These are phyloP conservation scores for Lepidocolaptes lacrymiger DNA, from an alignment of 2,797 vertebrate species.

Conservation along the genomic window DNA sequence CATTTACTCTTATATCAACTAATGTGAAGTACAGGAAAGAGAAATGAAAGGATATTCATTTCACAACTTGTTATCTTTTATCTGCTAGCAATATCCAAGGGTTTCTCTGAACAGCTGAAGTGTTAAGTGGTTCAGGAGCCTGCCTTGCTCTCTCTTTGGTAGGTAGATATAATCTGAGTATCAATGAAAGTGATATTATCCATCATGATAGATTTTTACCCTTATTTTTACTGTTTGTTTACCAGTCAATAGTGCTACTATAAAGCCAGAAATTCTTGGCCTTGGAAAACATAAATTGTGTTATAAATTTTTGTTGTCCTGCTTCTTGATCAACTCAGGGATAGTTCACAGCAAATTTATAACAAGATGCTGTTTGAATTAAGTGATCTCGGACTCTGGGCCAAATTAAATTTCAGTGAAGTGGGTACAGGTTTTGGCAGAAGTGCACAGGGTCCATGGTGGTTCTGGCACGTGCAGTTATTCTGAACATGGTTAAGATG, in stretches of 20 bases:
- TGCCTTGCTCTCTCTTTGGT: background rate
- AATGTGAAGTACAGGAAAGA: background rate
- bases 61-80: conserved; percentile 1
- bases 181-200: background rate
- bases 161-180: background rate
- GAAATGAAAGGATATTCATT: conserved; percentile 4
- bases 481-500: background rate
- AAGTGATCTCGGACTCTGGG: background rate
- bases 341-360: background rate
- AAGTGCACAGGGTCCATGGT: background rate
- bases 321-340: background rate
- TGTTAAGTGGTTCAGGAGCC: background rate
- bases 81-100: background rate
- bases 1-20: background rate
- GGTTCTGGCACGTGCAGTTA: background rate
- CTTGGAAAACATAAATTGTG: background rate
- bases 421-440: background rate
- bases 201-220: background rate
- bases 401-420: background rate
- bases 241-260: background rate
- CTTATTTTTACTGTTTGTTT: conserved; percentile 8
- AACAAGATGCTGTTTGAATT: background rate
- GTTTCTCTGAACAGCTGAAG: background rate
- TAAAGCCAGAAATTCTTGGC: background rate
- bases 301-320: background rate